Base-by-base conservation (phyloP, 2,113 vertebrate species). In the Oryzias woworae region DNA sequence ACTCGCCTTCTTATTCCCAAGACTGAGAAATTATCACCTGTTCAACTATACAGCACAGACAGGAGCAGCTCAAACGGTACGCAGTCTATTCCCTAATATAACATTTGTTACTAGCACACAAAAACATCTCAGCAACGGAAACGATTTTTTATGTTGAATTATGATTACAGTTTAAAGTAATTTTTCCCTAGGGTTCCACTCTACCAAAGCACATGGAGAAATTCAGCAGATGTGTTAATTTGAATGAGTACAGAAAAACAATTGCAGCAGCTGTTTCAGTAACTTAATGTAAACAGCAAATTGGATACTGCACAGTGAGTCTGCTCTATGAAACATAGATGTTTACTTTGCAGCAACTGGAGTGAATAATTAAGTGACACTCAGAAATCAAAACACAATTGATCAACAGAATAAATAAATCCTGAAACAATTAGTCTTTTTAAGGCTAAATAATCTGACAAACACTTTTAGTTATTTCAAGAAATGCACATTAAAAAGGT, bases 21-120 rank as follows among this genome's bases (percentile, higher is more conserved):
- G 87, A 92, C 84, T 0, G 96, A 99, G 85, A 90, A 87, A 18
- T 90, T 96, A 0, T 98, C 96, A 0, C 96, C 96, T 0, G 91
- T 93, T 0, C 92, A 87, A 0, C 77, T 85, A 16, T 93, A 91
- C 0, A 17, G 69, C 44, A 88, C 93, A 74, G 89, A 95, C 77
- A 83, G 65, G 44, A 78, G 18, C 61, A 70, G 58, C 67, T 66
- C 89, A 51, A 82, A 88, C 57, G 88, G 91, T 92, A 65, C 1
- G 28, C 2, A 12, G 16, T 58, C 36, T 4, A 23, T 4, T 41
- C 44, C 42, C 64, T 3, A 41, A 18, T 16, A 1, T 31, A 54
- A 44, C n/a, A 15, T 20, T 14, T 60, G 3, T 36, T 14, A 41
- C 14, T 10, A 26, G 16, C 22, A 26, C 43, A n/a, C 8, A 31